phyloP scores from a whole-genome alignment of 92 coral and sea anemone genomes.

The Palythoa heliodiscus region DNA sequence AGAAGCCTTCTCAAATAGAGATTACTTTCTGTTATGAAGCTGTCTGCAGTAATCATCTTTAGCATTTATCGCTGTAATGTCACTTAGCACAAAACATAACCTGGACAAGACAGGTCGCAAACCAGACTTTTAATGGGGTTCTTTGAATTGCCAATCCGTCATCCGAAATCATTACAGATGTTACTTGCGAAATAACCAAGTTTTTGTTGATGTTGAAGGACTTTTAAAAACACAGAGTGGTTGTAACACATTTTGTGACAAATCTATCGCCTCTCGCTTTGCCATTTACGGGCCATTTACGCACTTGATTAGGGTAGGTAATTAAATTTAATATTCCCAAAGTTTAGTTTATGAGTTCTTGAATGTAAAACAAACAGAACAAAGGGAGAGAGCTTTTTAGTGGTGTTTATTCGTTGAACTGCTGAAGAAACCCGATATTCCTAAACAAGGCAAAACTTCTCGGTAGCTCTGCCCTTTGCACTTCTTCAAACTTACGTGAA shows the following conservation, averaged over 20 bases:
- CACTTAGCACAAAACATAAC: slow-evolving; percentile 22
- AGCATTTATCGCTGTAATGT: slow-evolving; percentile 19
- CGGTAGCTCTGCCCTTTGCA: slow-evolving; percentile 18
- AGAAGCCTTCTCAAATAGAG: background rate
- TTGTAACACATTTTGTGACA: slow-evolving; percentile 9
- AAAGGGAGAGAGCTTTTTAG: slow-evolving; percentile 34
- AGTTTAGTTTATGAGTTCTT: slow-evolving; percentile 29
- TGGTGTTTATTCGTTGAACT: slow-evolving; percentile 16
- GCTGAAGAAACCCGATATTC: background rate
- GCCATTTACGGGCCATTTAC: background rate
- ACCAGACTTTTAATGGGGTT: background rate
- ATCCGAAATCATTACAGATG: slow-evolving; percentile 11
- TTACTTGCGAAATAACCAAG: background rate
- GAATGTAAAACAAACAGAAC: slow-evolving; percentile 39
- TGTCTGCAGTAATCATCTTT: slow-evolving; percentile 24
- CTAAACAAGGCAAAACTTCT: background rate
- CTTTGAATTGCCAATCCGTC: slow-evolving; percentile 20
- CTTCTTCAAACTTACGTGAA: background rate
- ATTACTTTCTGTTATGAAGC: slow-evolving; percentile 15
- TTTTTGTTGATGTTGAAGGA: background rate
- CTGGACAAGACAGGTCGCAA: slow-evolving; percentile 1
- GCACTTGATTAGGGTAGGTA: background rate
- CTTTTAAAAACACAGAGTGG: background rate
- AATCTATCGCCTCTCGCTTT: background rate
- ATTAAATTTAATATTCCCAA: background rate